Evolutionary conservation across 2,797 vertebrate genomes (phyloP).

Genomic region (Paratrypauchen microcephalus): DNA sequence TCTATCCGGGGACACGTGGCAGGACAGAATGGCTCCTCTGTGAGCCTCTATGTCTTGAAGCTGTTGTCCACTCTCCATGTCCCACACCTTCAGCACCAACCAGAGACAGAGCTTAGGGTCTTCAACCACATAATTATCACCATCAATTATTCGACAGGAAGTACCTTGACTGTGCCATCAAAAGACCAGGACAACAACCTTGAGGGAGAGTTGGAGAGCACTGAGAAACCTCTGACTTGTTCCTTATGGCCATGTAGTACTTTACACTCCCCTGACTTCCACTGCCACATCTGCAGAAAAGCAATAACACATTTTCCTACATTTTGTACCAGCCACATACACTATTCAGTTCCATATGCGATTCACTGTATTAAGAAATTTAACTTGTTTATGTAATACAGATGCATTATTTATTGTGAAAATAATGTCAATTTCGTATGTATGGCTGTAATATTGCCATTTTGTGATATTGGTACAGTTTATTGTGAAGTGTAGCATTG

Average conservation of each 20-base stretch:
- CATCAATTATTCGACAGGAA: conserved; percentile 1
- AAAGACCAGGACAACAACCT: conserved; percentile 89
- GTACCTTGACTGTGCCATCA: conserved; percentile 92
- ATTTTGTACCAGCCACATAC: no score
- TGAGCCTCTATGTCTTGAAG: conserved; percentile 86
- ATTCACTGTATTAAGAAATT: neutral
- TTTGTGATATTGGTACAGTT: neutral
- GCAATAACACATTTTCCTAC: neutral
- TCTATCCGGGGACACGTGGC: conserved; percentile 84
- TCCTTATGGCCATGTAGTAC: conserved; percentile 87
- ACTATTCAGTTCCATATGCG: neutral
- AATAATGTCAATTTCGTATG: neutral
- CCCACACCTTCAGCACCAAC: conserved; percentile 79
- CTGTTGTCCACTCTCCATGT: conserved; percentile 75
- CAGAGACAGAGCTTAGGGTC: conserved; percentile 2
- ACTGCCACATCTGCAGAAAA: conserved; percentile 86
- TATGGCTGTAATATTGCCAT: neutral
- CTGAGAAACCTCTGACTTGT: conserved; percentile 85
- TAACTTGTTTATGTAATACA: no score
- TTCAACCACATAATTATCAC: neutral
- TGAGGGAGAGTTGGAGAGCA: conserved; percentile 71
- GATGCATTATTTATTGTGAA: neutral
- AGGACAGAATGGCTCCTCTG: conserved; percentile 85
- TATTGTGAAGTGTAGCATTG: neutral
- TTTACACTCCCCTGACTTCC: conserved; percentile 76